Percentiles rank a stretch among this genome's conserved stretches.
Evolutionary conservation across 2,888 invertebrate genomes (phyloP).

Genomic region (Pachymerium ferrugineum): DNA sequence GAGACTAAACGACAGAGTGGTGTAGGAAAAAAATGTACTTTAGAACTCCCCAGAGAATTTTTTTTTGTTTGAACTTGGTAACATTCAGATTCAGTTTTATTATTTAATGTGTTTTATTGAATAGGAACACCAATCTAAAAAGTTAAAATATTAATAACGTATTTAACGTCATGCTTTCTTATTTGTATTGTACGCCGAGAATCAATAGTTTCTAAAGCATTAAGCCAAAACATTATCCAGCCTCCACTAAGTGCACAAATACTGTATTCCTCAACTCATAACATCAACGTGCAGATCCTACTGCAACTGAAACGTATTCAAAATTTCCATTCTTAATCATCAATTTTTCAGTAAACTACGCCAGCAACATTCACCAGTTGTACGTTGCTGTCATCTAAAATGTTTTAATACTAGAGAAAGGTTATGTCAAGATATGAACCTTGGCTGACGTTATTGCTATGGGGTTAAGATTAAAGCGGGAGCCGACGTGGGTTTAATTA

Average conservation of each 20-base stretch:
- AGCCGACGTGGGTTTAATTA: background rate
- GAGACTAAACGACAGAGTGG: background rate
- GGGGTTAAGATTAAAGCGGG: background rate
- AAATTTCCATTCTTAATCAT: too few species aligned
- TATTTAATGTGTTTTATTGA: background rate
- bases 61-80: background rate
- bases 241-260: too few species aligned
- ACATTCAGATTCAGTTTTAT: background rate
- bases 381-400: background rate
- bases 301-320: too few species aligned
- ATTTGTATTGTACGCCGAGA: too few species aligned
- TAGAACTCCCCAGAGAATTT: background rate
- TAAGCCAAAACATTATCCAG: too few species aligned
- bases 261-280: too few species aligned
- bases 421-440: conserved; percentile 17
- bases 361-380: background rate
- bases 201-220: too few species aligned
- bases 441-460: background rate
- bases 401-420: background rate
- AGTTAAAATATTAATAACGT: too few species aligned
- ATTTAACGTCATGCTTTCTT: too few species aligned
- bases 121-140: background rate
- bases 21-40: too few species aligned
- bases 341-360: too few species aligned
- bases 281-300: too few species aligned